Percentiles rank a stretch among this genome's conserved stretches.
phyloP scores from a whole-genome alignment of 2,888 invertebrate genomes.

The Catocala sponsa region DNA sequence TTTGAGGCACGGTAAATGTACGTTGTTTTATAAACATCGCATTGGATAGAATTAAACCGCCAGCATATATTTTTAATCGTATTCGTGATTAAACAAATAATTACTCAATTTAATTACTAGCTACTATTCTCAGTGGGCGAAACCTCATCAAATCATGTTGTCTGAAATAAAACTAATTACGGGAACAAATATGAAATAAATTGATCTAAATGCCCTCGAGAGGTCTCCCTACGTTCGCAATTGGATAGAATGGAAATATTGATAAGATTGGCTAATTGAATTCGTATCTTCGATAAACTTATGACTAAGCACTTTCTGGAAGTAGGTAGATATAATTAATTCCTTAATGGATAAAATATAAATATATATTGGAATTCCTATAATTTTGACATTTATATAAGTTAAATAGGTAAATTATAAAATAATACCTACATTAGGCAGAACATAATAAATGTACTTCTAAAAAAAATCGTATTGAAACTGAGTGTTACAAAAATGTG shows the following conservation, averaged over 20 bases:
- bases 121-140: conserved; percentile 17
- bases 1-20: background rate
- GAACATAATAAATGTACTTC: background rate
- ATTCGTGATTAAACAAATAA: background rate
- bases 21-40: background rate
- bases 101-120: conserved; percentile 12
- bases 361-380: too few species aligned
- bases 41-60: background rate
- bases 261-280: conserved; percentile 43
- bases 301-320: conserved; percentile 9
- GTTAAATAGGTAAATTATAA: background rate
- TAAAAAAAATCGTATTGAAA: conserved; percentile 20
- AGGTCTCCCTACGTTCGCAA: conserved; percentile 44
- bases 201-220: conserved; percentile 54
- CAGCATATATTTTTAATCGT: too few species aligned
- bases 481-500: conserved; percentile 38
- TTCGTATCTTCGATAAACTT: conserved; percentile 19
- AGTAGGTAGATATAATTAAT: conserved; percentile 5
- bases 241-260: conserved; percentile 48
- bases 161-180: conserved; percentile 34
- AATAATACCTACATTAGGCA: too few species aligned
- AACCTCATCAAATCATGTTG: conserved; percentile 28
- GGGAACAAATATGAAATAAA: conserved; percentile 49
- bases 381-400: too few species aligned
- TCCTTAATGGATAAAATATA: background rate